These are phyloP conservation scores for Drosophila trapezifrons DNA, from an alignment of 1,140 invertebrate genomes.

Conservation along the genomic window DNA sequence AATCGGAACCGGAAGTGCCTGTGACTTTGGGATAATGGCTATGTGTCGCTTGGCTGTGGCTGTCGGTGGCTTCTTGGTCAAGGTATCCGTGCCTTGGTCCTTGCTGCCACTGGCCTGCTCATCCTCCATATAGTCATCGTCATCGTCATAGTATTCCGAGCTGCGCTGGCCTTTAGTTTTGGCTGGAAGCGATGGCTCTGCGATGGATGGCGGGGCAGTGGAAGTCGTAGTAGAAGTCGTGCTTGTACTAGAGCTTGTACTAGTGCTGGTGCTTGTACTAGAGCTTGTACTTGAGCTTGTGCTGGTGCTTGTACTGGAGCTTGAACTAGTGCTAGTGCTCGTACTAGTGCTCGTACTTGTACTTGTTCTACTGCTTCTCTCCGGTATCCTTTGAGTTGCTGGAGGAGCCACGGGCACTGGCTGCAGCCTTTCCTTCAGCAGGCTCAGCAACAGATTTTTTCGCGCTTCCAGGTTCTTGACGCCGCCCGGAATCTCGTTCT, in stretches of 20 bases:
- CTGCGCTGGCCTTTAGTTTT: slow-evolving; percentile 1
- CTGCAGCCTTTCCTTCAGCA: slow-evolving; percentile 40
- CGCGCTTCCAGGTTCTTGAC: slow-evolving; percentile 24
- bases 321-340: neutral
- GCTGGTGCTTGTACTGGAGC: neutral
- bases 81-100: neutral
- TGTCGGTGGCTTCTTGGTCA: neutral
- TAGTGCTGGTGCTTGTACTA: neutral
- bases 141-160: slow-evolving; percentile 60
- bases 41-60: slow-evolving; percentile 29
- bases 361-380: neutral
- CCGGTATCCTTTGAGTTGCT: too few species aligned
- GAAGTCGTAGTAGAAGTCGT: neutral
- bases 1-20: neutral
- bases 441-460: slow-evolving; percentile 25
- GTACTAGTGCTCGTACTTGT: slow-evolving; percentile 2
- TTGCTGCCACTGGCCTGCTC: slow-evolving; percentile 29
- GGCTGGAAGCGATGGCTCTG: neutral
- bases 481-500: slow-evolving; percentile 18
- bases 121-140: slow-evolving; percentile 54
- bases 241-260: neutral
- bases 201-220: neutral
- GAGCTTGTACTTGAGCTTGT: neutral
- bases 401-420: neutral
- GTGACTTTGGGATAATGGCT: neutral